Base-by-base conservation (phyloP, 2,797 vertebrate genomes). In the Acanthurus lineatus region DNA sequence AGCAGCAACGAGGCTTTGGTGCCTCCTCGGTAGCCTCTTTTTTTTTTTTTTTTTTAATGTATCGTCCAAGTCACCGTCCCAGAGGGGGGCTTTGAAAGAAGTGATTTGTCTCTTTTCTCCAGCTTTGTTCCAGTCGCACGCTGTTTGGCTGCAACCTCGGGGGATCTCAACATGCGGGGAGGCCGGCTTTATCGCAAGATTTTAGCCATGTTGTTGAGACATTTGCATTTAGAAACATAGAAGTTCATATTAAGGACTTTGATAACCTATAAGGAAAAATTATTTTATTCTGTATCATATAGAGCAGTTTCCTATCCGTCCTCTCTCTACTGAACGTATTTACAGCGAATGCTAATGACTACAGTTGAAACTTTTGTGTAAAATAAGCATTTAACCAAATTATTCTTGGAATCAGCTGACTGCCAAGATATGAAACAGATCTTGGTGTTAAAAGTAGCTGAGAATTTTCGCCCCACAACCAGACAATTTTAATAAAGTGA, bases 51-150 rank as follows among this genome's bases (percentile, higher is more conserved):
- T 38, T 45, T 57, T 76, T 28, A 64, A 76, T 66, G 63, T 74
- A 82, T 75, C 63, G 67, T 78, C 74, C 77, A 79, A 77, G 85
- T 68, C 70, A 57, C 38, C 52, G 44, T 79, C 79, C 84, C 84
- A 35, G 11, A 65, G 86, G 92, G 83, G 35, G 69, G 7, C 64
- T 78, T 77, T 81, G 75, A 79, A 87, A 77, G 82, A 78, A 85
- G 73, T 66, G 69, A 85, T 91, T 76, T 82, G 57, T 81, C 70
- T 89, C 69, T 77, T 81, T 71, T 84, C 49, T 70, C 59, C 22
- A 7, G 47, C 76, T 88, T 86, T 89, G 78, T 89, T 86, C 75
- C 71, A 71, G 69, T 48, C 10, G n/a, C 53, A 59, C 61, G 74
- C 80, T 45, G 73, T 47, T 32, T 9, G 60, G 63, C 45, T 51